Evolutionary conservation across 2,797 vertebrate species (phyloP).

Genomic region (Neostethus bicornis): DNA sequence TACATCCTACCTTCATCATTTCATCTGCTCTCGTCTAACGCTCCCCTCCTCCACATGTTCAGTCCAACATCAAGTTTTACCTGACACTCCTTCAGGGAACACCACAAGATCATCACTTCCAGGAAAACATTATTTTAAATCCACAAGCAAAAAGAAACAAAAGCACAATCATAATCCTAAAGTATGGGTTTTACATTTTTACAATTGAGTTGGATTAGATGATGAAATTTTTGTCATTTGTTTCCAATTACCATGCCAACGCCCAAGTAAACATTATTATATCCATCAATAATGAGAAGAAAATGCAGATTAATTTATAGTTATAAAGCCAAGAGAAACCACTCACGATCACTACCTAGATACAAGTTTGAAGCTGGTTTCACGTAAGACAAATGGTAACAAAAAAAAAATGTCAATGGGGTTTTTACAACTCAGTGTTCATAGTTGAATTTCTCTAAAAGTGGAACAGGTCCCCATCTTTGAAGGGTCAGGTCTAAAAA

Average conservation of each 20-base stretch:
- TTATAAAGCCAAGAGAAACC: background rate
- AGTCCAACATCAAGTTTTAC: slow-evolving; percentile 7
- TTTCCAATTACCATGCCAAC: slow-evolving; percentile 5
- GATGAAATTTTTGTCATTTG: background rate
- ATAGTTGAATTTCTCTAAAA: no score
- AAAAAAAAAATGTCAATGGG: no score
- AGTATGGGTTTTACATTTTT: background rate
- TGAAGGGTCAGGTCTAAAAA: no score
- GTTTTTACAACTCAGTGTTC: no score
- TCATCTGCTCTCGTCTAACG: slow-evolving; percentile 35
- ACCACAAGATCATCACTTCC: slow-evolving; percentile 31
- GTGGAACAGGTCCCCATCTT: no score
- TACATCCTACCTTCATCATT: slow-evolving; percentile 35
- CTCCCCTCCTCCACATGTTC: slow-evolving; percentile 5
- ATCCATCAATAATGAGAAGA: background rate
- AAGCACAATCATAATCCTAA: slow-evolving; percentile 27
- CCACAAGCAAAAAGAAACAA: slow-evolving; percentile 4
- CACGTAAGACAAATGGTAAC: no score
- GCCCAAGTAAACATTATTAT: background rate
- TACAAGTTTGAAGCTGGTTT: no score
- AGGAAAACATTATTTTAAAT: slow-evolving; percentile 44
- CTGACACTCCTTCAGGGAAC: slow-evolving; percentile 34
- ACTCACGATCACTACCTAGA: background rate
- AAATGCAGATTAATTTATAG: background rate
- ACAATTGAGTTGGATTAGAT: background rate